These are phyloP conservation scores for human DNA, from an alignment of 2,113 vertebrate species.

Conservation along the genomic window DNA sequence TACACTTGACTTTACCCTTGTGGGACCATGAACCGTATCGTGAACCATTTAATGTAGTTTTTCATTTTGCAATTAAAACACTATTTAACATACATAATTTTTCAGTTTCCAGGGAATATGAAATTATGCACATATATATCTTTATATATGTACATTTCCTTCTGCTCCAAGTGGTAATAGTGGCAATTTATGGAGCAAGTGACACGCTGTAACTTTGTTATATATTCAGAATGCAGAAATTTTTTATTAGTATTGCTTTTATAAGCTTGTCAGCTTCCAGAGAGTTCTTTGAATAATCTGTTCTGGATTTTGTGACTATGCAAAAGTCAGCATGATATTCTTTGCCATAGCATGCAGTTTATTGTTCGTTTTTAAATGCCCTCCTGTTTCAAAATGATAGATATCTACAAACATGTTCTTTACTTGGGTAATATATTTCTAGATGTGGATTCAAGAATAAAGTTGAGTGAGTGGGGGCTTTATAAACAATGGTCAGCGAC, in stretches of 20 bases:
- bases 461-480: neutral
- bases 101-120: constrained; percentile 60
- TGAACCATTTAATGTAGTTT: constrained; percentile 48
- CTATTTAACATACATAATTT: constrained; percentile 59
- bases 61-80: constrained; percentile 71
- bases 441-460: constrained; percentile 18
- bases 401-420: neutral
- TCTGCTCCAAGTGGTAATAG: constrained; percentile 59
- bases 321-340: constrained; percentile 55
- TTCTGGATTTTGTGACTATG: constrained; percentile 60
- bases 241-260: constrained; percentile 65
- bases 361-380: constrained; percentile 40
- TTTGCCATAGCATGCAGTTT: constrained; percentile 48
- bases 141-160: constrained; percentile 59
- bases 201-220: constrained; percentile 62
- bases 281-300: constrained; percentile 64
- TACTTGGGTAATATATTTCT: constrained; percentile 19
- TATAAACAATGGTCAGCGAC: neutral
- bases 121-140: constrained; percentile 58
- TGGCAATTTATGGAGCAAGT: constrained; percentile 66
- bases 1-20: constrained; percentile 27
- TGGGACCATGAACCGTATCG: neutral
- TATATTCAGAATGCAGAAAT: constrained; percentile 36
- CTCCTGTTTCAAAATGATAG: constrained; percentile 38
- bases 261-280: constrained; percentile 61